A percentile compares a stretch with the other conserved stretches of the same genome.
Conservation (phyloP, 2,888 invertebrate genomes). For the Plagiodera versicolora region DNA sequence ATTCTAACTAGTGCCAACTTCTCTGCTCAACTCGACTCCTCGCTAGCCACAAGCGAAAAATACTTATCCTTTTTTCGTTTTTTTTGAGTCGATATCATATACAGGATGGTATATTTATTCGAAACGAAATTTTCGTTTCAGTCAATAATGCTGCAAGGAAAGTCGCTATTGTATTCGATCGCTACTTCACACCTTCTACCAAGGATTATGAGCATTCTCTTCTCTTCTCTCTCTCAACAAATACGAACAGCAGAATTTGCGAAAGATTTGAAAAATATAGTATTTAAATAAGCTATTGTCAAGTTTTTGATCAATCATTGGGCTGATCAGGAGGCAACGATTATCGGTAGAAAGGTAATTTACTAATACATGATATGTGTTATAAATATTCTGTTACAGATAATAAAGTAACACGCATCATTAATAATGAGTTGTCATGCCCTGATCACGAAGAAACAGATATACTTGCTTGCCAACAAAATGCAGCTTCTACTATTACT, state of each 20-base stretch:
- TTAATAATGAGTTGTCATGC: conserved; percentile 30
- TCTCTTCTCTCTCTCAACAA: conserved; percentile 26
- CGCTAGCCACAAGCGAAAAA: too few species aligned
- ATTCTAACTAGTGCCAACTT: too few species aligned
- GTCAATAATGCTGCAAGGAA: conserved; percentile 23
- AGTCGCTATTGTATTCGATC: conserved; percentile 31
- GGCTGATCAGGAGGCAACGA: conserved; percentile 32
- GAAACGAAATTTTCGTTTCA: too few species aligned
- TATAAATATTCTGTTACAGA: conserved; percentile 35
- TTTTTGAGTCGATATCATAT: too few species aligned
- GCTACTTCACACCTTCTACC: conserved; percentile 36
- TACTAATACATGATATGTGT: conserved; percentile 28
- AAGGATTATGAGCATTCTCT: conserved; percentile 35
- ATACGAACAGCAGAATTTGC: conserved; percentile 21
- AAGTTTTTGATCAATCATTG: conserved; percentile 41
- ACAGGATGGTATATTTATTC: too few species aligned
- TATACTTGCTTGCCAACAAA: conserved; percentile 21
- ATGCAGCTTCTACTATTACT: conserved; percentile 21
- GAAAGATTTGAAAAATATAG: conserved; percentile 16
- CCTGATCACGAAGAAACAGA: conserved; percentile 35
- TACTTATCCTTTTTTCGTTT: too few species aligned
- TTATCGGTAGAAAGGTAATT: conserved; percentile 37
- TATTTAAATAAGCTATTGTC: conserved; percentile 37
- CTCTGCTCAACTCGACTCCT: too few species aligned
- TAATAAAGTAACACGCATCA: conserved; percentile 20